Evolutionary conservation across 2,113 vertebrate species (phyloP).

Genomic region (Lepus europaeus): DNA sequence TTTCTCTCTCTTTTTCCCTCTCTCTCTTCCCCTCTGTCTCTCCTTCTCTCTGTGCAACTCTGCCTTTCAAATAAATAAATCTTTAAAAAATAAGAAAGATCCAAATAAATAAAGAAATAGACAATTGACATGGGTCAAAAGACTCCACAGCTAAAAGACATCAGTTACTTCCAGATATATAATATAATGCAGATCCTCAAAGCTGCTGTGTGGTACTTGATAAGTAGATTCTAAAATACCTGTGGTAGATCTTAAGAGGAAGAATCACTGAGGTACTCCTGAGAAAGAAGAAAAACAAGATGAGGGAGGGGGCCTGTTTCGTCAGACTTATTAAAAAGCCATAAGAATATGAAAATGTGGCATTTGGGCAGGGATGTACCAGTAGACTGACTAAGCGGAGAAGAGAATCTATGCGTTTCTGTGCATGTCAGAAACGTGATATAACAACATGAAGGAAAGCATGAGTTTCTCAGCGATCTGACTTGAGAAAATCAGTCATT

Average conservation of each 20-base stretch:
- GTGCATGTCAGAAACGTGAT: accelerated
- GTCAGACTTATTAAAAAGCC: background rate
- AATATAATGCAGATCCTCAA: background rate
- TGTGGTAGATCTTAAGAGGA: background rate
- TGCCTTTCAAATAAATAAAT: too few relatives aligned
- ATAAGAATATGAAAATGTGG: background rate
- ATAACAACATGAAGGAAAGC: background rate
- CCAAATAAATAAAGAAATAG: background rate
- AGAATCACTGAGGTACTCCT: background rate
- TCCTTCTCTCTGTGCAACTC: too few relatives aligned
- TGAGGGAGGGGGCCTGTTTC: background rate
- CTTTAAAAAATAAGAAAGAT: too few relatives aligned
- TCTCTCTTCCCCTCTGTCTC: too few relatives aligned
- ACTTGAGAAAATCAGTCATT: background rate
- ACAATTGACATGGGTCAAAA: slow-evolving; percentile 16
- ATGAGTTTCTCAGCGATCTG: background rate
- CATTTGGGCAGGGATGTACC: background rate
- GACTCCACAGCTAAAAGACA: background rate
- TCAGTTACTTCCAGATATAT: background rate
- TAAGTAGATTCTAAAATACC: background rate
- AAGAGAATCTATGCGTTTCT: background rate
- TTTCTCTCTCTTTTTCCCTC: too few relatives aligned
- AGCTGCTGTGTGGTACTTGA: background rate
- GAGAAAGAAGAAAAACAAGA: background rate
- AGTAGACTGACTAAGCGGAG: background rate